Evolutionary conservation across 2,113 vertebrate species (phyloP).

Genomic region (Laticauda colubrina): DNA sequence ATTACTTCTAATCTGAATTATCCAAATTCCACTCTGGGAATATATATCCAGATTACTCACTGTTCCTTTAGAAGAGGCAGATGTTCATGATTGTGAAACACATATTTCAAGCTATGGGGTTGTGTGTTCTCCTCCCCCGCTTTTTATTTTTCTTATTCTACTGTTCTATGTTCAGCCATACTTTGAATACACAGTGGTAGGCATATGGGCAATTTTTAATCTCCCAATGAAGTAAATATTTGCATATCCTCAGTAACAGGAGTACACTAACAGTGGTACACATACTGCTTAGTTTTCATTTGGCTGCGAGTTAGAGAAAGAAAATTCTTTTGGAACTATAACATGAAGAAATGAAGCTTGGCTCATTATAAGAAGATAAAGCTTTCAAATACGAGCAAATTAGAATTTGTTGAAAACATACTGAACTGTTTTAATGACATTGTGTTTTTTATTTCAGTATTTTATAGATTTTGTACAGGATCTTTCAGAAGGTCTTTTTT

Average conservation of each 20-base stretch:
- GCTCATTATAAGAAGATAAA: neutral
- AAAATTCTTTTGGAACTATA: neutral
- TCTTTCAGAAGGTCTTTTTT: neutral
- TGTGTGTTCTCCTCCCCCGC: neutral
- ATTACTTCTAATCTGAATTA: slow-evolving; percentile 70
- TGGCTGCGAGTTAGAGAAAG: slow-evolving; percentile 21
- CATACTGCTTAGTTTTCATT: neutral
- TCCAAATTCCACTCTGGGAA: slow-evolving; percentile 66
- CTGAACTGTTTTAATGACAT: neutral
- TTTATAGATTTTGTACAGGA: neutral
- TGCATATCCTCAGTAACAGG: slow-evolving; percentile 33
- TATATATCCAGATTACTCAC: slow-evolving; percentile 68
- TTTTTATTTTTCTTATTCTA: slow-evolving; percentile 35
- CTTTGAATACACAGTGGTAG: slow-evolving; percentile 50
- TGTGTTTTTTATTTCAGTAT: neutral
- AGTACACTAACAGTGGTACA: slow-evolving; percentile 28
- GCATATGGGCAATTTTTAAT: slow-evolving; percentile 56
- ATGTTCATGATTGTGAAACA: slow-evolving; percentile 67
- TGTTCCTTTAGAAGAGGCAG: slow-evolving; percentile 64
- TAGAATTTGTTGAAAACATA: slow-evolving; percentile 3
- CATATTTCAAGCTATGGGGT: slow-evolving; percentile 58
- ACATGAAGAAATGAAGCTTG: neutral
- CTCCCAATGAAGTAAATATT: slow-evolving; percentile 49
- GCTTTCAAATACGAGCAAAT: neutral
- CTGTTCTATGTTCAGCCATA: slow-evolving; percentile 54